Conservation (phyloP, 2,113 vertebrate species). For the Leuciscus idus region DNA sequence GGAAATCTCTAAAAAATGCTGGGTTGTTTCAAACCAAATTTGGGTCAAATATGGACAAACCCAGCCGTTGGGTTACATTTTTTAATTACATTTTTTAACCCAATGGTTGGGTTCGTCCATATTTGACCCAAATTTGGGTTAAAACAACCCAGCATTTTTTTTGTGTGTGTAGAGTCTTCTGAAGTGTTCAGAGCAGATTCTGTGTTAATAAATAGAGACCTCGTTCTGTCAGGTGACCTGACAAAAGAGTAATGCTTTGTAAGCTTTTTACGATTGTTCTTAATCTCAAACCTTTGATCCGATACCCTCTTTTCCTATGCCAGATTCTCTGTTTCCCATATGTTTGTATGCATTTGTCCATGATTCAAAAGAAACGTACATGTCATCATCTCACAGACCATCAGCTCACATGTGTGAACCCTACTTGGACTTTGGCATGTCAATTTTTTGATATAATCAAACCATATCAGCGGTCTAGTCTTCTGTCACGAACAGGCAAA, state of each 20-base stretch:
- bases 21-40: no score
- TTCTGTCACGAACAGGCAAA: no score
- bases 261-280: slow-evolving; percentile 14
- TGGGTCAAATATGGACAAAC: no score
- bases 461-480: no score
- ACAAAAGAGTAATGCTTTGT: background rate
- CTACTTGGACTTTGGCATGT: background rate
- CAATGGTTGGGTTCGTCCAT: no score
- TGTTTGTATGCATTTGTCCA: background rate
- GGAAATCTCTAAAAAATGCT: background rate
- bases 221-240: background rate
- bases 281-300: slow-evolving; percentile 31
- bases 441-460: background rate
- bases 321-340: slow-evolving; percentile 15
- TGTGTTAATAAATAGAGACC: background rate
- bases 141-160: no score
- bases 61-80: no score
- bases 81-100: no score
- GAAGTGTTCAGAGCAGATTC: background rate
- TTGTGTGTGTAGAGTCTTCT: no score
- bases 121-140: no score
- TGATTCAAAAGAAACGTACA: background rate
- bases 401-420: background rate
- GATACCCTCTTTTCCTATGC: slow-evolving; percentile 10
- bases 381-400: background rate